phyloP scores from a whole-genome alignment of 2,888 invertebrate genomes.

The Parascotia fuliginaria region DNA sequence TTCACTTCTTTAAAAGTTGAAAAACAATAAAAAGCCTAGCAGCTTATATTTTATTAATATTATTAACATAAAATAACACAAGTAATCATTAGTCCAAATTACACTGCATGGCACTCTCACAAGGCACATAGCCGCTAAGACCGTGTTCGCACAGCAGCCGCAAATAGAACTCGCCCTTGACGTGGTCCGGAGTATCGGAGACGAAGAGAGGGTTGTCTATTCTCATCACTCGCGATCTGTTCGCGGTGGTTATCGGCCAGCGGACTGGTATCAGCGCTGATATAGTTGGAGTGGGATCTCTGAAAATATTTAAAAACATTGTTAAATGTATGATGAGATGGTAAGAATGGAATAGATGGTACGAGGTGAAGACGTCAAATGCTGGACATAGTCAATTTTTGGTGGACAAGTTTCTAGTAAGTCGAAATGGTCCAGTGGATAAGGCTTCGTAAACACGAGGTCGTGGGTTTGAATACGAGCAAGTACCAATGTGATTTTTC shows the following conservation, averaged over 20 bases:
- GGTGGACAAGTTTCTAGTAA: no score
- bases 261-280: conserved; percentile 53
- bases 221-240: conserved; percentile 55
- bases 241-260: conserved; percentile 60
- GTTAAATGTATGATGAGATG: background rate
- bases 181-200: conserved; percentile 40
- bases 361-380: no score
- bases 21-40: conserved; percentile 3
- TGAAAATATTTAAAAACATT: conserved; percentile 40
- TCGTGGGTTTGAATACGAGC: no score
- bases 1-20: no score
- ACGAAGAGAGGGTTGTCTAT: conserved; percentile 52
- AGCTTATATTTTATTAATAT: background rate
- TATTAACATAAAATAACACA: background rate
- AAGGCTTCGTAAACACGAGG: no score
- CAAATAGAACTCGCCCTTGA: conserved; percentile 54
- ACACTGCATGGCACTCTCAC: conserved; percentile 59
- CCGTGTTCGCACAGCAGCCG: conserved; percentile 67
- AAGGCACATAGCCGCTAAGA: conserved; percentile 68
- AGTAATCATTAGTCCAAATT: conserved; percentile 10
- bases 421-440: no score
- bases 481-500: no score
- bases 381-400: no score
- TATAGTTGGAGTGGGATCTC: conserved; percentile 66
- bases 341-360: no score